These are phyloP conservation scores for Eulemur macaco DNA, from an alignment of 2,113 vertebrate genomes.

Conservation along the genomic window DNA sequence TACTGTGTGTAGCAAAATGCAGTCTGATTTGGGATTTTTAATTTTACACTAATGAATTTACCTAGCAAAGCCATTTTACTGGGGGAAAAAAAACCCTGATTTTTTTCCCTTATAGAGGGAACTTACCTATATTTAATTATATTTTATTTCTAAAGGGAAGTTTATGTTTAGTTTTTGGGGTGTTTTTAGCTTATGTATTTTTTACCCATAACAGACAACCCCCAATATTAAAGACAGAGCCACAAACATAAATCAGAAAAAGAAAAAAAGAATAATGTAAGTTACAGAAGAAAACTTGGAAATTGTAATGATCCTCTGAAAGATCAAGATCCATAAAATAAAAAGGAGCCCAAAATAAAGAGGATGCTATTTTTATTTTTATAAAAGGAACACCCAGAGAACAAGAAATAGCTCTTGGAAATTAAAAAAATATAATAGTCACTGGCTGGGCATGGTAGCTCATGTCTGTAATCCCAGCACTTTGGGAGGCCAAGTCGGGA, in stretches of 20 bases:
- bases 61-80: constrained; percentile 24
- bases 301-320: not conserved
- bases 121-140: not conserved
- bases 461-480: too few relatives aligned
- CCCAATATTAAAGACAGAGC: not conserved
- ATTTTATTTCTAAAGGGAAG: not conserved
- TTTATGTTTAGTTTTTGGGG: not conserved
- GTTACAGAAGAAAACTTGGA: not conserved
- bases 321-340: not conserved
- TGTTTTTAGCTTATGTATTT: not conserved
- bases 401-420: constrained; percentile 16
- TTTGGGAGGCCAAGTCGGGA: too few relatives aligned
- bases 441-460: too few relatives aligned
- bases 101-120: not conserved
- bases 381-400: not conserved
- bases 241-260: not conserved
- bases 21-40: constrained; percentile 12
- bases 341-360: not conserved
- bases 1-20: not conserved
- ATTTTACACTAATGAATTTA: constrained; percentile 29
- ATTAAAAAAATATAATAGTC: not conserved
- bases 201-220: not conserved
- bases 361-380: not conserved
- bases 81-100: not conserved
- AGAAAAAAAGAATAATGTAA: not conserved